Conservation (phyloP, 2,797 vertebrate genomes). For the Gobionotothen gibberifrons region DNA sequence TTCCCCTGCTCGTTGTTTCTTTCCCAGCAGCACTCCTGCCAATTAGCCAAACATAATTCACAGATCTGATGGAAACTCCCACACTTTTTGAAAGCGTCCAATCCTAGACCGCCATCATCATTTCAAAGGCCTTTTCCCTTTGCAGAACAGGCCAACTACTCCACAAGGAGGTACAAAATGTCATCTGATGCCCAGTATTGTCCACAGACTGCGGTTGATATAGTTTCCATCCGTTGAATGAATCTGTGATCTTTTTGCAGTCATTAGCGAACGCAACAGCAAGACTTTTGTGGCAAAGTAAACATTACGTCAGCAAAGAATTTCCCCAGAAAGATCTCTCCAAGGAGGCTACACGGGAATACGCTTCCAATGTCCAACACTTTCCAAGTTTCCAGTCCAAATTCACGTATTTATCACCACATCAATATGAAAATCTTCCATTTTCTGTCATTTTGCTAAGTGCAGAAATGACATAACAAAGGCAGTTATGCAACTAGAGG, state of each 20-base stretch:
- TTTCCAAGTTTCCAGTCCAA: conserved; percentile 48
- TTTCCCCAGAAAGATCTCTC: conserved; percentile 57
- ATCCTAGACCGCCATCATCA: conserved; percentile 49
- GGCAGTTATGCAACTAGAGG: conserved; percentile 62
- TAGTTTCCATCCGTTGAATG: conserved; percentile 69
- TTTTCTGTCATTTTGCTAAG: conserved; percentile 42
- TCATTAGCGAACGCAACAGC: conserved; percentile 63
- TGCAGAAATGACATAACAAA: conserved; percentile 62
- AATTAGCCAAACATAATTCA: conserved; percentile 59
- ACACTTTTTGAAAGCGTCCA: conserved; percentile 26
- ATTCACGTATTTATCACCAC: conserved; percentile 56
- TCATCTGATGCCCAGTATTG: conserved; percentile 47
- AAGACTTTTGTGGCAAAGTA: conserved; percentile 68
- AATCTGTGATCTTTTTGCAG: conserved; percentile 61
- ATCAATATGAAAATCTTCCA: conserved; percentile 58
- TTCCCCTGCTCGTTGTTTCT: conserved; percentile 10
- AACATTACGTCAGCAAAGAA: conserved; percentile 74
- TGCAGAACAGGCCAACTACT: conserved; percentile 40
- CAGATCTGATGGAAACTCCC: conserved; percentile 44
- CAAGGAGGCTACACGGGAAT: conserved; percentile 51
- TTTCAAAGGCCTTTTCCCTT: conserved; percentile 30
- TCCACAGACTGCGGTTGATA: conserved; percentile 46
- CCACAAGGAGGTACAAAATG: conserved; percentile 49
- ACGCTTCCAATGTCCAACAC: conserved; percentile 48
- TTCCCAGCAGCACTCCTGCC: conserved; percentile 37